Base-by-base conservation (phyloP, 2,888 invertebrate genomes). In the Herminia tarsipennalis region DNA sequence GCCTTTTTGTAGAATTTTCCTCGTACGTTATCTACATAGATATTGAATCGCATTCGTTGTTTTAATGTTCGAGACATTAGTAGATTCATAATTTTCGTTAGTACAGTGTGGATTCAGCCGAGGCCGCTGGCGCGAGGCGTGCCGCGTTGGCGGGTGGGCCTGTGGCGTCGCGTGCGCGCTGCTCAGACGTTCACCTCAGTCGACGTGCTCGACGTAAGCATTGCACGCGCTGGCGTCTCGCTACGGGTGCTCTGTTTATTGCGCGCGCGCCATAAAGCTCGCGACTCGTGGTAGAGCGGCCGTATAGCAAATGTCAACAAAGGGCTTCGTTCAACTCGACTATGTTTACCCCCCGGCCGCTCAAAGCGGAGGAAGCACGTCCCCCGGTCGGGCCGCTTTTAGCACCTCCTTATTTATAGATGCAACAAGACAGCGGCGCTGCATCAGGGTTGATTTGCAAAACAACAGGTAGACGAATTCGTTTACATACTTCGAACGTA, bases 401-500 rank as follows among this genome's bases (percentile, higher is more conserved):
- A 91, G 88, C 90, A 90, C 89, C 90, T 90, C 83, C 85, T 82
- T 89, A 91, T 89, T 91, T 90, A 87, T 89, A 89, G 88, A 88
- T 73, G 76, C 78, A 83, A 82, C 83, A 81, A 81, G 81, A 80
- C 70, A 79, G 76, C 82, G 76, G 76, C 81, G 76, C 74, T 68
- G 73, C 71, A 71, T 71, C 73, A 70, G 75, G 75, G 79, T 73
- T 78, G 86, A 87, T 86, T 88, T 88, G 90, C 89, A 87, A 86
- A 84, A 82, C 77, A 73, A 78, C 76, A 76, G 73, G 85, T 86
- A 88, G 85, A 87, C 5, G 1, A 82, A 87, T 78, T 27, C 27
- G 36, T 46, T 29, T 36, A 22, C 13, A 39, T 14, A 24, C 18
- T 4, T 10, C 3, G 12, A 24, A n/a, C 9, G 1, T n/a, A 13